Conservation (phyloP, 2,797 vertebrate genomes). For the Pyrocephalus nanus region DNA sequence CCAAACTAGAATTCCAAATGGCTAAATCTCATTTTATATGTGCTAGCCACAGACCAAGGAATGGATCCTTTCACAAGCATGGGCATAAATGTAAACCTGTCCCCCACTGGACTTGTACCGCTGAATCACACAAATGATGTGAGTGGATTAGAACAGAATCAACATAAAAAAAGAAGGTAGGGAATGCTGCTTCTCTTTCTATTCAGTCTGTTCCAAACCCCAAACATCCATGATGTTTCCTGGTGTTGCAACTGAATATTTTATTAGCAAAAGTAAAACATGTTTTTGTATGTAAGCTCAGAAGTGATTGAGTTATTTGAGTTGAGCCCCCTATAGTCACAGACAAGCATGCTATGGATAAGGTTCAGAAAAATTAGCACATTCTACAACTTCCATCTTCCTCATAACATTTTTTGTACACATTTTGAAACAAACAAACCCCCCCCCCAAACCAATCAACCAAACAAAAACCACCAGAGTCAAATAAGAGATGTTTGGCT, state of each 20-base stretch:
- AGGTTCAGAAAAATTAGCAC: not conserved
- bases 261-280: not conserved
- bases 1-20: not conserved
- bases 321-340: not conserved
- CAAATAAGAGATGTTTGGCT: not conserved
- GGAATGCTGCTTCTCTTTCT: not conserved
- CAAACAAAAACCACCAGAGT: not conserved
- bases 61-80: not conserved
- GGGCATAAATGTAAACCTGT: not conserved
- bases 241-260: not conserved
- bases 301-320: not conserved
- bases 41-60: not conserved
- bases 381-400: not conserved
- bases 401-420: not conserved
- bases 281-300: accelerated
- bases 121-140: not conserved
- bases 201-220: not conserved
- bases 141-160: not conserved
- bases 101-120: not conserved
- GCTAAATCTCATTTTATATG: not conserved
- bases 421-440: not conserved
- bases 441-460: not conserved
- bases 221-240: not conserved
- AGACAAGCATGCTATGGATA: not conserved
- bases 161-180: not conserved